Percentiles rank a stretch among this genome's conserved stretches.
Conservation (phyloP, 2,113 vertebrate genomes). For the Probosciger aterrimus region DNA sequence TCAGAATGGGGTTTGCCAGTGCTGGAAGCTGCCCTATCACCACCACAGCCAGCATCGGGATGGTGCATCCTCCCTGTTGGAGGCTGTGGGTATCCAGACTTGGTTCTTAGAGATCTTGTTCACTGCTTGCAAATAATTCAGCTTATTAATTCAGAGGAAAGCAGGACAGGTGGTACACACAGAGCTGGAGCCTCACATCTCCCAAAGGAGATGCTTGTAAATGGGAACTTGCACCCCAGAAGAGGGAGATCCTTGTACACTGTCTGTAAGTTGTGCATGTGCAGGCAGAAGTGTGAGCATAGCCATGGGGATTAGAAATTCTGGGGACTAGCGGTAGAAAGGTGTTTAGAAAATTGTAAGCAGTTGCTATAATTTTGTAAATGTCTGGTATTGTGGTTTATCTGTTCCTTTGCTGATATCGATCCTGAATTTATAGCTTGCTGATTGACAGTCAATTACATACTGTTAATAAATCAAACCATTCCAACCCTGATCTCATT, state of each 20-base stretch:
- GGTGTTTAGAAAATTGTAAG: background rate
- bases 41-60: background rate
- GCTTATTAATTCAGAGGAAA: background rate
- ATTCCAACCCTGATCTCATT: background rate
- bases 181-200: background rate
- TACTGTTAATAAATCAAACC: constrained; percentile 34
- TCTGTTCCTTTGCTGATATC: background rate
- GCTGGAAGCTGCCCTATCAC: background rate
- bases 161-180: background rate
- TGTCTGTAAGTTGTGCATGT: background rate
- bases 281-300: fast-evolving
- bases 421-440: constrained; percentile 1
- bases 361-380: background rate
- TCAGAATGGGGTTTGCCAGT: background rate
- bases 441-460: background rate
- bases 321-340: background rate
- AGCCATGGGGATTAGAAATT: background rate
- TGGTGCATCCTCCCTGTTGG: background rate
- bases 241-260: fast-evolving
- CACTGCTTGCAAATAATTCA: background rate
- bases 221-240: background rate
- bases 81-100: background rate
- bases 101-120: background rate
- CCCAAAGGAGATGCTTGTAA: background rate
- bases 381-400: background rate